Evolutionary conservation across 2,797 vertebrate species (phyloP).

Genomic region (Neosilurus mollespiculum): DNA sequence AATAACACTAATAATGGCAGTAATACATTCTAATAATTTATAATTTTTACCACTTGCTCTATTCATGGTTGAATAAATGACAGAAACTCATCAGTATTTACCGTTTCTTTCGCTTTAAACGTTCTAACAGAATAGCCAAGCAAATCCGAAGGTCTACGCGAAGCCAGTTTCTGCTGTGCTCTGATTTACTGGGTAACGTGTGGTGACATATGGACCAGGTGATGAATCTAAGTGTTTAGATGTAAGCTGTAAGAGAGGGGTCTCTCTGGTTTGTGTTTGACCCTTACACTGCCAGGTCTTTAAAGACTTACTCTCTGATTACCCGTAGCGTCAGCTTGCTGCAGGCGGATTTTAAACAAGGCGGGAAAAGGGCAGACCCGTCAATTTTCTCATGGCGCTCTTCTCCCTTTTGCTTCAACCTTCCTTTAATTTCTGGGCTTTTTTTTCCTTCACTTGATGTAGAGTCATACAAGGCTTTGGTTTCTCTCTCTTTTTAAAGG

Average conservation of each 20-base stretch:
- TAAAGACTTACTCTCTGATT: slow-evolving; percentile 59
- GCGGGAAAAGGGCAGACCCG: slow-evolving; percentile 19
- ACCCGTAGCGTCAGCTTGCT: slow-evolving; percentile 32
- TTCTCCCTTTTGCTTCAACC: slow-evolving; percentile 37
- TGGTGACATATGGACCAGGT: slow-evolving; percentile 22
- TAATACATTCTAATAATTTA: too few species aligned
- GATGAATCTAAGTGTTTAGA: slow-evolving; percentile 2
- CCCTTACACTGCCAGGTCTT: slow-evolving; percentile 21
- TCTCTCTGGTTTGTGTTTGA: slow-evolving; percentile 17
- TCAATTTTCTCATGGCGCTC: slow-evolving; percentile 37
- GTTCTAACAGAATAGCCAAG: background rate
- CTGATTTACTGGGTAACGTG: slow-evolving; percentile 20
- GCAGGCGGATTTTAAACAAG: slow-evolving; percentile 48
- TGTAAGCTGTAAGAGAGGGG: background rate
- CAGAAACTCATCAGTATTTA: slow-evolving; percentile 23
- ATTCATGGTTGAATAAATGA: slow-evolving; percentile 4
- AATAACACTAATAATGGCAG: too few species aligned
- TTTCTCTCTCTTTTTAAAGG: slow-evolving; percentile 76
- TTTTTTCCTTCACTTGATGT: slow-evolving; percentile 44
- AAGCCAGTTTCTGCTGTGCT: background rate
- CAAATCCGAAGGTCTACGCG: background rate
- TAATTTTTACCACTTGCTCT: background rate
- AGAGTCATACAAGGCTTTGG: slow-evolving; percentile 56
- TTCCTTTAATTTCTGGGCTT: slow-evolving; percentile 56
- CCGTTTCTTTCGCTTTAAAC: slow-evolving; percentile 30